Base-by-base conservation (phyloP, 2,113 vertebrate species). In the Centrocercus urophasianus region DNA sequence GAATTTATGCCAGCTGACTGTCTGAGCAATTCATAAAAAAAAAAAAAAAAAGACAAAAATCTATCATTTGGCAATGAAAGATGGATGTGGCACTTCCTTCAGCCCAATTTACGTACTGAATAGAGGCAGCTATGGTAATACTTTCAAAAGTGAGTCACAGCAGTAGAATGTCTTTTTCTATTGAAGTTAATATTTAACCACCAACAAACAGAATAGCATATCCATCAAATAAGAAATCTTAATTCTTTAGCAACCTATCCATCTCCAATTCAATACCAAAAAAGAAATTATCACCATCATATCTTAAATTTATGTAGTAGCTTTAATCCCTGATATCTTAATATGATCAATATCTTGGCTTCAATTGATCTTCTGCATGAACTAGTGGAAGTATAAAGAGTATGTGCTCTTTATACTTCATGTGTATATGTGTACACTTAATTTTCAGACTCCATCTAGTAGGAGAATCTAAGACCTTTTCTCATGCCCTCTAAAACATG, bases 1-100 rank as follows among this genome's bases (percentile, higher is more conserved):
- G 94, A 79, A 97, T 98, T 97, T 96, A 93, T 96, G 94, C 96
- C 97, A 94, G 87, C 84, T 95, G 89, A 89, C 81, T 97, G 89
- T 96, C 96, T 67, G 93, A 94, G 92, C 64, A 95, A 95, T 95
- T 97, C 91, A 42, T 15, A 6, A 83, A 80, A 43, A 43, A 96
- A 87, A 89, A 95, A 96, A 75, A 91, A 83, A 79, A 43, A 6
- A 97, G 94, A 97, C 96, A 93, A 97, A 97, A 97, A 97, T 96
- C 82, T 88, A 92, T 95, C 93, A 95, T 92, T 89, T 90, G 93
- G 70, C 87, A 96, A 85, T 93, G 96, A 94, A 90, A 87, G 85
- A 93, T 93, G 86, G 52, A 74, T 86, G 63, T 70, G 92, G 90
- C 88, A 94, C 87, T 96, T 95, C 60, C 76, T 96, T 93, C 76